Base-by-base conservation (phyloP, 2,888 invertebrate genomes). In the Plagiodera versicolora region DNA sequence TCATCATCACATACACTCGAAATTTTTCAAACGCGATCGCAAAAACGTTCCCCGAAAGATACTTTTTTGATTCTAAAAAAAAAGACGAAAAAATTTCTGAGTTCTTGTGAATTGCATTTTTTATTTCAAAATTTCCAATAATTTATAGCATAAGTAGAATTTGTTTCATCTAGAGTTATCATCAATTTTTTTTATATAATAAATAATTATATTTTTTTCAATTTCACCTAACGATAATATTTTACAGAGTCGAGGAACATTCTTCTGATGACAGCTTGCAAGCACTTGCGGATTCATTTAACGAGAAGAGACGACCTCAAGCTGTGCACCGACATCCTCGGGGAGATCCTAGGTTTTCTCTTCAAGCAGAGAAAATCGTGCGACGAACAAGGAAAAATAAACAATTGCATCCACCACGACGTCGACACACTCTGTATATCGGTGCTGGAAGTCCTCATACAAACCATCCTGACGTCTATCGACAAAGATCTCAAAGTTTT, bases 271-370 rank as follows among this genome's bases (percentile, higher is more conserved):
- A 90, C 92, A 1, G 90, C 92, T 28, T 94, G 95, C 75, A 89
- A 90, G 67, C 95, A 96, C 73, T 80, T 97, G 39, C 87, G 93
- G 28, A 87, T 89, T 18, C 95, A 96, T 75, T 82, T 96, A 2
- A 87, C 89, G 0, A 86, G 90, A 0, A 86, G 92, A 17, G 92
- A 93, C 73, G 95, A 95, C 74, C 80, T 95, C 30, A 84, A 89
- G 11, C 85, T 92, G 4, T 94, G 94, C 74, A 91, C 94, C 0
- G 92, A 92, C 61, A 94, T 96, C 72, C 82, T 97, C 9, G 91
- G 91, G 0, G 95, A 95, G 76, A 87, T 96, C 28, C 85, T 96
- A 16, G 86, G 84, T 46, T 86, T 84, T 70, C 77, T 89, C 16
- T 85, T 85, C 73, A 85, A 84, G 67, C 81, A 84, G 58, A 75